Percentiles rank a stretch among this genome's conserved stretches.
Conservation (phyloP, 2,113 vertebrate species). For the Hemicordylus capensis region DNA sequence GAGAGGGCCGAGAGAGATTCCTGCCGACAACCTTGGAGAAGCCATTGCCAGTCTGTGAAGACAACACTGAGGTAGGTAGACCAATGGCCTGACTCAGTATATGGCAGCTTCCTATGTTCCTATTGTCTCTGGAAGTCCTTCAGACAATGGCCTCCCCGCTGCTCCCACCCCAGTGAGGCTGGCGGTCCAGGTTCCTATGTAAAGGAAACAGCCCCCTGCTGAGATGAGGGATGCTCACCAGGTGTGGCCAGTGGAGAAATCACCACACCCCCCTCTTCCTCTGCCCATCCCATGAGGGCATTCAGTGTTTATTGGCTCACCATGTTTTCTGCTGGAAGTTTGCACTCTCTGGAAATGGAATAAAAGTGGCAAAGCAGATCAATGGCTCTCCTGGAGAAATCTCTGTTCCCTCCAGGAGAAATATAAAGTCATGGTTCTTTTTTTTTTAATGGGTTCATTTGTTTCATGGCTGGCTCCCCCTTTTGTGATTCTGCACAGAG, state of each 20-base stretch:
- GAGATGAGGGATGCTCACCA: background rate
- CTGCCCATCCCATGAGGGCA: background rate
- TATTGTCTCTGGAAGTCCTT: constrained; percentile 29
- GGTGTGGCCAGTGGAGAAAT: background rate
- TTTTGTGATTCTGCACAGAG: background rate
- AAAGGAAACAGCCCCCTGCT: constrained; percentile 25
- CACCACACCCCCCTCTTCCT: background rate
- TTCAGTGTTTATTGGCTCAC: background rate
- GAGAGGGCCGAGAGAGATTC: no score
- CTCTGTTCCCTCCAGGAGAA: background rate
- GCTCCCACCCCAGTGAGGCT: background rate
- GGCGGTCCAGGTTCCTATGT: background rate
- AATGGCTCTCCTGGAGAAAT: constrained; percentile 13
- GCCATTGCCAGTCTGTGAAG: no score
- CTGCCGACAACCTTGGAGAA: no score
- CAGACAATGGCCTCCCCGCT: constrained; percentile 10
- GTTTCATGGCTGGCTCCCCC: background rate
- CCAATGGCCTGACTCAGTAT: no score
- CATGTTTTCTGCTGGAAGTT: background rate
- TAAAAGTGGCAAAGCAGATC: background rate
- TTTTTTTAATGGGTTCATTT: no score
- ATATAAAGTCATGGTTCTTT: no score
- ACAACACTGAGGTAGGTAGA: no score
- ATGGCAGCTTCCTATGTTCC: no score
- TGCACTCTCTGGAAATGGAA: background rate